phyloP scores from a whole-genome alignment of 1,140 invertebrate genomes.

The Tribolium madens region DNA sequence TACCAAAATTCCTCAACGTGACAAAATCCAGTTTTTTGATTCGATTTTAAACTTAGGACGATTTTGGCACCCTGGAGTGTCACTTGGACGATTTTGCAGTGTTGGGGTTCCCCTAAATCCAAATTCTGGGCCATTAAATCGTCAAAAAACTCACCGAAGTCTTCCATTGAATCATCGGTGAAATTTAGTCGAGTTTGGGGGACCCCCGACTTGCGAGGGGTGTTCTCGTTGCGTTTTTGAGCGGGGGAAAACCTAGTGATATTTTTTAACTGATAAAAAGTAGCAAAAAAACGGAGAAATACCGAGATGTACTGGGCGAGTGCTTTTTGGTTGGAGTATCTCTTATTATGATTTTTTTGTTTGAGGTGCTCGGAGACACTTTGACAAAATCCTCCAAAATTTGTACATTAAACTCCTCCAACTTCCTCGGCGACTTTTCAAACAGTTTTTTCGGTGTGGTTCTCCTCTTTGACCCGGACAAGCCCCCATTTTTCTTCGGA shows the following conservation, averaged over 20 bases:
- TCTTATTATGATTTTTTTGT: constrained; percentile 43
- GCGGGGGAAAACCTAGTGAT: background rate
- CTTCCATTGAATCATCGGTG: background rate
- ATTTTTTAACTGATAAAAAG: background rate
- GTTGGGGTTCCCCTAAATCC: constrained; percentile 66
- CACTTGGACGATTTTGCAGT: constrained; percentile 66
- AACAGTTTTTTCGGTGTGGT: constrained; percentile 57
- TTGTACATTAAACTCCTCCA: constrained; percentile 61
- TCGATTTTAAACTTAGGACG: constrained; percentile 65
- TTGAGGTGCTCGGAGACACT: constrained; percentile 60
- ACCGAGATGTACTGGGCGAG: constrained; percentile 27
- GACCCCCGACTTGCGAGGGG: no score
- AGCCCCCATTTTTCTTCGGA: constrained; percentile 15
- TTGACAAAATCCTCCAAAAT: constrained; percentile 61
- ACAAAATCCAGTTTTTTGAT: constrained; percentile 61
- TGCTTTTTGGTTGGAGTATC: constrained; percentile 45
- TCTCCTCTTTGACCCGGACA: constrained; percentile 40
- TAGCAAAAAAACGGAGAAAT: constrained; percentile 47
- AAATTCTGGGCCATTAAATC: constrained; percentile 63
- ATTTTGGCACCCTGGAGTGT: constrained; percentile 51
- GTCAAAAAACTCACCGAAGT: constrained; percentile 61
- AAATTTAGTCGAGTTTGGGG: background rate
- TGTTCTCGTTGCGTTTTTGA: background rate
- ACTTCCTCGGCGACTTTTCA: constrained; percentile 57
- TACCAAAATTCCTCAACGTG: constrained; percentile 67